phyloP scores from a whole-genome alignment of 2,113 vertebrate genomes.

The Poicephalus meyeri region DNA sequence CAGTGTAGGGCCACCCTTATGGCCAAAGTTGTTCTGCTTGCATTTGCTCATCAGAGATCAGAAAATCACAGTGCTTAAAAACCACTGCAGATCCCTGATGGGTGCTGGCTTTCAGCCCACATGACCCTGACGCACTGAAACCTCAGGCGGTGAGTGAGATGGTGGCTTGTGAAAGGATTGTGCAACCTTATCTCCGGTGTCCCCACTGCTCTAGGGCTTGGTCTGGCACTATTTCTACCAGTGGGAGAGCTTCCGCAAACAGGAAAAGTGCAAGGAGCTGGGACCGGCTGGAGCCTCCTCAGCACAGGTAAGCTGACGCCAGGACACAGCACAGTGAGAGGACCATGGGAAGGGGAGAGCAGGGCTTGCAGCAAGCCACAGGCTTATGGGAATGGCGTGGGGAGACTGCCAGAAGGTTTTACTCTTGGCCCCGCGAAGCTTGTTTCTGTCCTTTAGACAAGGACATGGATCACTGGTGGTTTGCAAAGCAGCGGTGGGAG shows the following conservation, averaged over 20 bases:
- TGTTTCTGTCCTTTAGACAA: background rate
- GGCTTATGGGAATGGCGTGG: fast-evolving
- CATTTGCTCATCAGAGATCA: fast-evolving
- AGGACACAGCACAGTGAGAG: background rate
- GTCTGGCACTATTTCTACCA: fast-evolving
- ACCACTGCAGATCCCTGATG: fast-evolving
- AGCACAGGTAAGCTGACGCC: fast-evolving
- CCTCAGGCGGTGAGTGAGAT: background rate
- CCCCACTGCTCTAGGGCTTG: background rate
- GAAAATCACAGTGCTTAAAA: background rate
- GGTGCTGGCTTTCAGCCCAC: background rate
- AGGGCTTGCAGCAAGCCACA: fast-evolving
- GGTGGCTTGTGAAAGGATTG: background rate
- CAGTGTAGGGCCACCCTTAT: fast-evolving
- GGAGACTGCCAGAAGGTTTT: fast-evolving
- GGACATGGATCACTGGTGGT: fast-evolving
- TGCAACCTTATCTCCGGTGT: background rate
- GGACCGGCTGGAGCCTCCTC: background rate
- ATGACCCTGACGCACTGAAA: background rate
- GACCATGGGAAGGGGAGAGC: background rate
- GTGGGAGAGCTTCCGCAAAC: fast-evolving
- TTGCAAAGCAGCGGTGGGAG: background rate
- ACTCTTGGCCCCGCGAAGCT: fast-evolving
- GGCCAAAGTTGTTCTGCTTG: background rate
- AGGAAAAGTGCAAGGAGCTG: fast-evolving